These are phyloP conservation scores for Thyatira batis DNA, from an alignment of 2,888 invertebrate species.

Conservation along the genomic window DNA sequence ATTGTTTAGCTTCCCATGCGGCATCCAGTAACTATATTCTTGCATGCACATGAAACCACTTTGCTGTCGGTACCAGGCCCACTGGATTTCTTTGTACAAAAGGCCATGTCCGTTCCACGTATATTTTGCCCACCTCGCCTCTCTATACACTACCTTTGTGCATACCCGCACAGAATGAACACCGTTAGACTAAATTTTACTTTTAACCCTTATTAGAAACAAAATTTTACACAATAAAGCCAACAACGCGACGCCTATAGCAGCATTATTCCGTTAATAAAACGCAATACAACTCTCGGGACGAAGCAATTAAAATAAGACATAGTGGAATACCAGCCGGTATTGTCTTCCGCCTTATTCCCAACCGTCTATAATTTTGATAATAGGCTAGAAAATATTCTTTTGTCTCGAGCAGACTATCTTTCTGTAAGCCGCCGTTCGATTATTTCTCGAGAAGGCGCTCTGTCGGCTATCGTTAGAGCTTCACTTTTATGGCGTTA, in stretches of 20 bases:
- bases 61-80: slow-evolving; percentile 57
- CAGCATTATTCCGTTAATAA: slow-evolving; percentile 57
- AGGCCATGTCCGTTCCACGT: slow-evolving; percentile 50
- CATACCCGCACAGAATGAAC: slow-evolving; percentile 32
- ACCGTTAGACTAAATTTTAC: slow-evolving; percentile 26
- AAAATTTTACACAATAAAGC: slow-evolving; percentile 11
- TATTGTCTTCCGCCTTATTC: slow-evolving; percentile 59
- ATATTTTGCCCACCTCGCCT: slow-evolving; percentile 31
- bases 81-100: slow-evolving; percentile 66
- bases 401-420: slow-evolving; percentile 72
- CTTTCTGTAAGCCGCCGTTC: slow-evolving; percentile 65
- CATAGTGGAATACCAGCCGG: slow-evolving; percentile 39
- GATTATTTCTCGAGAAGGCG: slow-evolving; percentile 53
- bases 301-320: slow-evolving; percentile 75
- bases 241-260: slow-evolving; percentile 51
- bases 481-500: slow-evolving; percentile 54
- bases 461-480: slow-evolving; percentile 35
- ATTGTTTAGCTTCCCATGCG: neutral
- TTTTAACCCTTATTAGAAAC: neutral
- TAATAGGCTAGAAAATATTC: slow-evolving; percentile 80
- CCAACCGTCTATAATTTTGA: slow-evolving; percentile 76
- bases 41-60: slow-evolving; percentile 45
- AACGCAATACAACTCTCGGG: slow-evolving; percentile 62
- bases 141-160: slow-evolving; percentile 45
- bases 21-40: slow-evolving; percentile 1